Evolutionary conservation across 1,140 invertebrate species (phyloP), one percentile per base, ranked within the genome.

Genomic region (Drosophila saltans): DNA sequence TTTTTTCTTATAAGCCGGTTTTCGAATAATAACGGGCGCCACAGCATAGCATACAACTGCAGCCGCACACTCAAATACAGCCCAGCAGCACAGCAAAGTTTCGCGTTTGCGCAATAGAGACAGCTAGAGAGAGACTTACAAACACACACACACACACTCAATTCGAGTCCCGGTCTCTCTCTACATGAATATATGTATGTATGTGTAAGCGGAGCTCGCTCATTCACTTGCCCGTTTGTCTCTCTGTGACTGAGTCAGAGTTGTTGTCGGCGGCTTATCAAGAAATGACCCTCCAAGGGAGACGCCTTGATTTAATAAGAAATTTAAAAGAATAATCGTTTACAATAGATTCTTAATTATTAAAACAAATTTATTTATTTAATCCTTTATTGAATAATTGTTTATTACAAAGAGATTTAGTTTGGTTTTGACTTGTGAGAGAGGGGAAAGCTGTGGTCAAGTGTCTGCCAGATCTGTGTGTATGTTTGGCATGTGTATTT

Each of bases 71-170:
- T 65, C 52, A 16, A 72, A 52, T 48, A 48, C 45, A 48, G 2
- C 16, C 45, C 7, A 72, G 69, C 7, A 72, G 69, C 39, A 39
- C 30, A 63, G 59, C 60, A 62, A 39, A 59, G 69, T 65, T 70
- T 45, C 61, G 83, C 82, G 82, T 88, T 82, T 86, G 82, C 83
- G 82, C 82, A 86, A 88, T 71, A 86, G 72, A 86, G 82, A 86
- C 55, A 65, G 70, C 45, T 52, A 67, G 72, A 75, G 73, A 68
- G 58, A 68, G 55, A 59, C 57, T 40, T 63, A 39, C 24, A 52
- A 28, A 72, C 52, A 66, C 43, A 74, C 24, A 48, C 24, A 16
- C 16, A 16, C 16, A 16, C 16, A 16, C 16, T 58, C 55, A 55
- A 6, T 55, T 33, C 28, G 43, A 39, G 59, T 33, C 30, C 65